A percentile compares a stretch with the other conserved stretches of the same genome.
Conservation (phyloP, 2,888 invertebrate species). For the Rotaria sp. region DNA sequence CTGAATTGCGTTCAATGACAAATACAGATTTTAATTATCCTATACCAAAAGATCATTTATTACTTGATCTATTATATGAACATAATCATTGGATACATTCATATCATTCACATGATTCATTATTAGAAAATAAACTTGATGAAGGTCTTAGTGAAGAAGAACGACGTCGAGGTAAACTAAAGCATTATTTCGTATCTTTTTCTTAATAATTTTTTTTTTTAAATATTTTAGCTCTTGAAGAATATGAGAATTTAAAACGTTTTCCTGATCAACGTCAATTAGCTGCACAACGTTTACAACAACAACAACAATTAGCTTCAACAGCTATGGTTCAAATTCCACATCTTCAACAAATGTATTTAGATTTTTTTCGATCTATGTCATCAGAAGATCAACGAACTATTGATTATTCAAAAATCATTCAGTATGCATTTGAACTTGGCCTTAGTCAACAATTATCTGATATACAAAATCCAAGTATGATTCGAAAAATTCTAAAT, state of each 20-base stretch:
- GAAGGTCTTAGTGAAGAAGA: conserved; percentile 40
- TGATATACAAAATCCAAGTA: neutral
- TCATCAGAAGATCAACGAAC: neutral
- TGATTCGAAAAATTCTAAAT: neutral
- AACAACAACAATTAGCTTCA: neutral
- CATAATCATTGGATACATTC: conserved; percentile 53
- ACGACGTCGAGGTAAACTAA: neutral
- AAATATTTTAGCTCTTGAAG: conserved; percentile 32
- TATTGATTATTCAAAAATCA: neutral
- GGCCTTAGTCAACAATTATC: neutral
- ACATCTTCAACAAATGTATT: neutral
- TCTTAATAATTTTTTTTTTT: neutral
- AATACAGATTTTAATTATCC: conserved; percentile 48
- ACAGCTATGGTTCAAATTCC: neutral
- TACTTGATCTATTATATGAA: conserved; percentile 35
- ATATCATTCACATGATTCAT: conserved; percentile 90
- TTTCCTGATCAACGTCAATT: neutral
- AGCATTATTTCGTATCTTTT: too few relatives aligned
- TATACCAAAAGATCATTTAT: conserved; percentile 36
- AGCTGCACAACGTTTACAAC: neutral
- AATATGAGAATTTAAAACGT: conserved; percentile 37
- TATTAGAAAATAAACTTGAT: conserved; percentile 63
- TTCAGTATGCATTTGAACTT: neutral
- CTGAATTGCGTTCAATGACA: conserved; percentile 48
- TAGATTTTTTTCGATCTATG: neutral